A percentile compares a stretch with the other conserved stretches of the same genome.
phyloP scores from a whole-genome alignment of 92 coral and sea anemone species.

The Pocillopora grandis region DNA sequence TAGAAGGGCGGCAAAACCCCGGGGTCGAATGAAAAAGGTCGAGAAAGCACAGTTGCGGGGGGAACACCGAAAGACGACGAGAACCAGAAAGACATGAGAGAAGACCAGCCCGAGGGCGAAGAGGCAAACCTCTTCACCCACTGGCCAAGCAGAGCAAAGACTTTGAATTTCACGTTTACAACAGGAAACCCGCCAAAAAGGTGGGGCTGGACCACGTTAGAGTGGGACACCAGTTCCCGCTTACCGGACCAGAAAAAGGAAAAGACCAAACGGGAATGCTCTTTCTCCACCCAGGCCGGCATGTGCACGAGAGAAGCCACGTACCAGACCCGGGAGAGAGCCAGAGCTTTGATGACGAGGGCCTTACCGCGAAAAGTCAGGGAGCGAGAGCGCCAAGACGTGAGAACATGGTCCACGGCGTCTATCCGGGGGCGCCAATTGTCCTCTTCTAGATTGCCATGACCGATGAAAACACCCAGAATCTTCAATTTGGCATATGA shows the following conservation, averaged over 20 bases:
- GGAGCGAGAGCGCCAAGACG: conserved; percentile 31
- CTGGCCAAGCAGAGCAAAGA: neutral
- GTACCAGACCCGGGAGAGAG: conserved; percentile 49
- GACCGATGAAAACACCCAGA: conserved; percentile 35
- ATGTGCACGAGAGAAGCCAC: neutral
- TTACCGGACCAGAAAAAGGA: neutral
- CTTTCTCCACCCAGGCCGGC: neutral
- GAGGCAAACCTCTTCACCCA: neutral
- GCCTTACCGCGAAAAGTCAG: conserved; percentile 38
- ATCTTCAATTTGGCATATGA: neutral
- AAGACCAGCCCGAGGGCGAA: conserved; percentile 7
- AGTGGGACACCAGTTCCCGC: neutral
- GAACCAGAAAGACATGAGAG: neutral
- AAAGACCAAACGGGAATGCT: neutral
- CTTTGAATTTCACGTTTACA: neutral
- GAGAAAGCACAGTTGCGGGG: neutral
- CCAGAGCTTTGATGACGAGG: conserved; percentile 30
- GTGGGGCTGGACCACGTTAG: neutral
- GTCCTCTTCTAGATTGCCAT: neutral
- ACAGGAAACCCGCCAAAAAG: neutral
- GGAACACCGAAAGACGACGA: neutral
- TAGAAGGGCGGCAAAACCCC: neutral
- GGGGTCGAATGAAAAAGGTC: neutral
- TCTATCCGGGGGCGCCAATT: conserved; percentile 34
- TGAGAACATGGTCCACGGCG: neutral